Percentiles rank a stretch among this genome's conserved stretches.
Conservation (phyloP, 2,888 invertebrate species). For the Leistus spinibarbis region DNA sequence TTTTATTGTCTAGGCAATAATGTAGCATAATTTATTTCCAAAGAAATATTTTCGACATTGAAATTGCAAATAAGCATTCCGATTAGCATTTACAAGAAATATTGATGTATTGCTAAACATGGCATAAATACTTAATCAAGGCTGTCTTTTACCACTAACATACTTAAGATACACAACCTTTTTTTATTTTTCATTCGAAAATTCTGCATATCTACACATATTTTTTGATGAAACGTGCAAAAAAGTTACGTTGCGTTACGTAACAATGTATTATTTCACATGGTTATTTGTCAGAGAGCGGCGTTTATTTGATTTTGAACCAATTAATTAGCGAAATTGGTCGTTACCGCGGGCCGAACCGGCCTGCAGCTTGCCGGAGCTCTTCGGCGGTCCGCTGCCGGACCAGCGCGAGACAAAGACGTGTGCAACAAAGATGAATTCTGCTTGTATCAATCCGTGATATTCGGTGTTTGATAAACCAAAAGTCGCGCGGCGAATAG, state of each 20-base stretch:
- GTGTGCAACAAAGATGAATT: constrained; percentile 4
- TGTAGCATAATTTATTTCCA: not conserved
- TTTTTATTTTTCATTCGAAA: too few species aligned
- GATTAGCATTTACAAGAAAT: not conserved
- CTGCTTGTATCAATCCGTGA: not conserved
- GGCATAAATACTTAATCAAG: not conserved
- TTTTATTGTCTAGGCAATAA: not conserved
- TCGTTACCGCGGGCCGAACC: constrained; percentile 26
- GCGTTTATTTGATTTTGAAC: constrained; percentile 37
- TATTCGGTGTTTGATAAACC: constrained; percentile 14
- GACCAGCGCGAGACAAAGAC: constrained; percentile 5
- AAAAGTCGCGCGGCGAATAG: constrained; percentile 24
- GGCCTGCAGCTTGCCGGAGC: not conserved
- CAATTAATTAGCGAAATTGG: constrained; percentile 39
- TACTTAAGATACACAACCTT: not conserved
- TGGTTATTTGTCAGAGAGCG: constrained; percentile 31
- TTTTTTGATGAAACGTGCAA: too few species aligned
- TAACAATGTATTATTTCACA: not conserved
- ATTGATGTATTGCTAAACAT: not conserved
- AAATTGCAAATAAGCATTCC: constrained; percentile 8
- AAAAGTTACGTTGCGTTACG: too few species aligned
- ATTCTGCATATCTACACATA: too few species aligned
- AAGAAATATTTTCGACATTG: not conserved
- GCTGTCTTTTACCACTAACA: not conserved
- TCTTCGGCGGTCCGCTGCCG: constrained; percentile 32